These are phyloP conservation scores for Rousettus leschenaultii DNA, from an alignment of 2,113 vertebrate genomes.

Conservation along the genomic window DNA sequence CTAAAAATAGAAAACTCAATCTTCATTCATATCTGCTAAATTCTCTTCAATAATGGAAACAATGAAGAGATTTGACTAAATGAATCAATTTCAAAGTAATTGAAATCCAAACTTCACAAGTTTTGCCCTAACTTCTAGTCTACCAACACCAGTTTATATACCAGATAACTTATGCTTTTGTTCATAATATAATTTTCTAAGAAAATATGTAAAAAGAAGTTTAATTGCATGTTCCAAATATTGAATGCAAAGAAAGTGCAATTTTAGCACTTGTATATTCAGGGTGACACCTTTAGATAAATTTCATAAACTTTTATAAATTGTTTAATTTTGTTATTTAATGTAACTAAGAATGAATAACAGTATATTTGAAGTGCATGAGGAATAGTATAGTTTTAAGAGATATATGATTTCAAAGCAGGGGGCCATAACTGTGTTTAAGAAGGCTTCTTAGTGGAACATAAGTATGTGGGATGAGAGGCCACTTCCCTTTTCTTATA, in stretches of 20 bases:
- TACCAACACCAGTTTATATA: neutral
- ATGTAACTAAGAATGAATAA: neutral
- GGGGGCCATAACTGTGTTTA: neutral
- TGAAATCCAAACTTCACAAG: conserved; percentile 46
- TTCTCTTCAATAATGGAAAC: neutral
- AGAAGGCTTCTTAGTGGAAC: neutral
- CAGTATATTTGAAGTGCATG: neutral
- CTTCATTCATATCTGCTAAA: neutral
- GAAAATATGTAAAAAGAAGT: neutral
- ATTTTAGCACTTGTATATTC: neutral
- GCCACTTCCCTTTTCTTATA: neutral
- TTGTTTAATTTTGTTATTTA: neutral
- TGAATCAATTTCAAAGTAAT: neutral
- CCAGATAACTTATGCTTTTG: neutral
- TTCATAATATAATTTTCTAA: neutral
- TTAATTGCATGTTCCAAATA: neutral
- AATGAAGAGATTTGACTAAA: conserved; percentile 20
- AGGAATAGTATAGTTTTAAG: neutral
- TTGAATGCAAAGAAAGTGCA: neutral
- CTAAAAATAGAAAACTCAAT: conserved; percentile 15
- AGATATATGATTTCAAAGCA: neutral
- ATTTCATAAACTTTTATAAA: neutral
- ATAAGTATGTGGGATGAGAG: neutral
- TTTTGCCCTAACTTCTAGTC: neutral
- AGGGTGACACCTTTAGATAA: neutral